These are phyloP conservation scores for Odontamblyopus rebecca DNA, from an alignment of 2,797 vertebrate species.

Conservation along the genomic window DNA sequence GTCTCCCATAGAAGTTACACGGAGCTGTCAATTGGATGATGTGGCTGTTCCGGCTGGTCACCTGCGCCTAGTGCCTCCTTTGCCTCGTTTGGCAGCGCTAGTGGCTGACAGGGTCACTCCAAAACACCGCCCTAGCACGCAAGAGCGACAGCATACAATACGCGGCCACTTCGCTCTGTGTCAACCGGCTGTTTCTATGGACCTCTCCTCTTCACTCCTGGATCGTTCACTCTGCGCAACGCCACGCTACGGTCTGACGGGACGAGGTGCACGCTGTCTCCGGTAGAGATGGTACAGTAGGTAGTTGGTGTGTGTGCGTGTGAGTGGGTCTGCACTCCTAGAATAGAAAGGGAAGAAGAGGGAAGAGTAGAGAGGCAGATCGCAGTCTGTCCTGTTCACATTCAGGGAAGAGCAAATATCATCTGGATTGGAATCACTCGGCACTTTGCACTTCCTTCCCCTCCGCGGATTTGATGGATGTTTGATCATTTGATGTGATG, in stretches of 20 bases:
- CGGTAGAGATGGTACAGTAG: conserved; percentile 48
- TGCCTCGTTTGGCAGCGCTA: conserved; percentile 41
- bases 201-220: conserved; percentile 25
- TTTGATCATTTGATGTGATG: conserved; percentile 81
- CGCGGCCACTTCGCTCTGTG: conserved; percentile 35
- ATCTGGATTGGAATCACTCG: conserved; percentile 47
- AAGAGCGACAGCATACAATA: conserved; percentile 57
- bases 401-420: conserved; percentile 41
- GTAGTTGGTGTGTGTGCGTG: conserved; percentile 23
- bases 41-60: conserved; percentile 10
- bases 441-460: conserved; percentile 56
- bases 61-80: conserved; percentile 45
- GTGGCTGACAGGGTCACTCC: conserved; percentile 25
- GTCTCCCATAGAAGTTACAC: not conserved
- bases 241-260: conserved; percentile 48
- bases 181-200: conserved; percentile 38
- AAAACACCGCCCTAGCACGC: conserved; percentile 59
- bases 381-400: conserved; percentile 41
- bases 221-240: conserved; percentile 48
- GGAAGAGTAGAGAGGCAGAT: conserved; percentile 43
- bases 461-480: conserved; percentile 75
- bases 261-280: conserved; percentile 45
- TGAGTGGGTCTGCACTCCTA: conserved; percentile 50
- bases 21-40: not conserved
- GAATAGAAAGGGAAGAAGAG: conserved; percentile 53